Evolutionary conservation across 2,888 invertebrate species (phyloP).

Genomic region (Yponomeuta evonymella): DNA sequence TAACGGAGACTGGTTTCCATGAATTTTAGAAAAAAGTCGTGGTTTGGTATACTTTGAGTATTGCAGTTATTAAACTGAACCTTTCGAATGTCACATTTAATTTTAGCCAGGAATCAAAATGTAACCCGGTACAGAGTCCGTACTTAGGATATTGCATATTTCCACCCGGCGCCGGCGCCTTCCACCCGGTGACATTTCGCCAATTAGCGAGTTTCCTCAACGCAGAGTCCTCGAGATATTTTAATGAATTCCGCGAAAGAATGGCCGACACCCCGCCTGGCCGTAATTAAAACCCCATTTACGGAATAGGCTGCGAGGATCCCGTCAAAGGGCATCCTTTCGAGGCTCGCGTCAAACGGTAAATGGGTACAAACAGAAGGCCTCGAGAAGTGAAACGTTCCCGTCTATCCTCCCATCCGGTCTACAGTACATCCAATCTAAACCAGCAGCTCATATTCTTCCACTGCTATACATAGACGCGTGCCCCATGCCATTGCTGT

Average conservation of each 20-base stretch:
- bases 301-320: slow-evolving; percentile 33
- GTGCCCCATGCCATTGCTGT: too few species aligned
- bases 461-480: too few species aligned
- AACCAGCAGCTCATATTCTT: too few species aligned
- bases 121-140: slow-evolving; percentile 35
- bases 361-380: neutral
- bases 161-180: slow-evolving; percentile 30
- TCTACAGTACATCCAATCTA: too few species aligned
- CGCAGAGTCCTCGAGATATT: slow-evolving; percentile 18
- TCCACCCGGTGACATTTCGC: slow-evolving; percentile 36
- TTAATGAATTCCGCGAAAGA: slow-evolving; percentile 36
- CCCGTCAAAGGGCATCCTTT: slow-evolving; percentile 10
- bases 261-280: slow-evolving; percentile 32
- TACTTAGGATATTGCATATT: slow-evolving; percentile 28
- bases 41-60: too few species aligned
- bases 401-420: too few species aligned
- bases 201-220: slow-evolving; percentile 37
- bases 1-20: too few species aligned
- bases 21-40: too few species aligned
- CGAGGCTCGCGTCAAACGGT: neutral
- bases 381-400: too few species aligned
- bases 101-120: slow-evolving; percentile 32
- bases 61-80: neutral
- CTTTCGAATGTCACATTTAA: slow-evolving; percentile 28
- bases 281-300: slow-evolving; percentile 49